These are phyloP conservation scores for Anorthoa munda DNA, from an alignment of 2,888 invertebrate species.

Conservation along the genomic window DNA sequence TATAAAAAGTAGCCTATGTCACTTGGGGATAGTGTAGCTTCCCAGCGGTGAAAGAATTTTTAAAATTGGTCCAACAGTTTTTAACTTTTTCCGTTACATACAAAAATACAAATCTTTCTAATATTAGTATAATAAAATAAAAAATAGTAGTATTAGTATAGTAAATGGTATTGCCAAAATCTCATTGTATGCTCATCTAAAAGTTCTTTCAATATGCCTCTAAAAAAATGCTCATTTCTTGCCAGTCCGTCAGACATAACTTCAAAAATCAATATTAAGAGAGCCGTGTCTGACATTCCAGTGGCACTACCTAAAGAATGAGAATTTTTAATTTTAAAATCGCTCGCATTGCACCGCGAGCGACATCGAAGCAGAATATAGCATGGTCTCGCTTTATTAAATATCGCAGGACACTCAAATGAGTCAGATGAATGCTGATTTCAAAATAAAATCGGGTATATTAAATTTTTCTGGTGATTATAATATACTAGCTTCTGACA, in stretches of 20 bases:
- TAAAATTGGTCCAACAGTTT: no score
- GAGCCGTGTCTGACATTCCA: conserved; percentile 31
- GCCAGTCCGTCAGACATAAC: background rate
- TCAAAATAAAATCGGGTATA: conserved; percentile 11
- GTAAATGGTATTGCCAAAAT: no score
- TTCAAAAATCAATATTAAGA: conserved; percentile 38
- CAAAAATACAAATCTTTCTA: no score
- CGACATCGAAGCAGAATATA: conserved; percentile 52
- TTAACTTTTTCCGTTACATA: no score
- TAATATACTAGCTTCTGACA: background rate
- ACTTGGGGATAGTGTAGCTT: no score
- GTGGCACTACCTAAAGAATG: conserved; percentile 30
- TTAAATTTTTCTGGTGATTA: conserved; percentile 26
- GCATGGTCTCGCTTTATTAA: conserved; percentile 57
- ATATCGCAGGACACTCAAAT: conserved; percentile 43
- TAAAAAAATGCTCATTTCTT: background rate
- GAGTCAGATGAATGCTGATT: conserved; percentile 32
- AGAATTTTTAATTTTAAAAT: conserved; percentile 73
- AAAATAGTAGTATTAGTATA: no score
- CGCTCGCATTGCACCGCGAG: conserved; percentile 51
- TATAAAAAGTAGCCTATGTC: no score
- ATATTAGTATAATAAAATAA: no score
- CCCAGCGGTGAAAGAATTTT: no score
- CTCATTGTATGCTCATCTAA: no score
- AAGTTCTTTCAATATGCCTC: background rate